Evolutionary conservation across 2,888 invertebrate species (phyloP), one percentile per base, ranked within the genome.

Genomic region (Leptodirus hochenwartii): DNA sequence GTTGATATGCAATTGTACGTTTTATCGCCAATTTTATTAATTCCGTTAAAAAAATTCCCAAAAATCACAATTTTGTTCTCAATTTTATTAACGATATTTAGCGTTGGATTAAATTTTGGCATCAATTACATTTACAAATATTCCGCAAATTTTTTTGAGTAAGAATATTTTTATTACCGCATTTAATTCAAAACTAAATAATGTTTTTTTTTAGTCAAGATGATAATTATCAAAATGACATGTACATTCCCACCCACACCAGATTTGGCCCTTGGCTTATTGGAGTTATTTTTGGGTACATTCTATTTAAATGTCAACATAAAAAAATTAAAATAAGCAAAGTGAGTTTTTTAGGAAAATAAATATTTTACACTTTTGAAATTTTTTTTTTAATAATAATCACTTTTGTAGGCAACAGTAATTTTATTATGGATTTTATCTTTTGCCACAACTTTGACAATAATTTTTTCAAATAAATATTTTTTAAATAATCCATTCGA

Each of bases 1-100:
- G 50, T 47, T 2, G 54, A 54, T 35, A 49, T 51, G 43, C 54
- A 54, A 35, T 41, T 53, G 34, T 53, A 49, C 34, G 17, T 51
- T 3, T 15, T 50, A 16, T 43, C 53, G 4, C 51, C 51, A 2
- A 11, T 53, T 6, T 27, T 53, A 8, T 32, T 53, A 10, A 43
- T 51, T 31, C 51, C 49, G 2, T 30, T 46, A 3, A 33, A 20
- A 4, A 35, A 32, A 24, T 37, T 34, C 31, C 33, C 35, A 9
- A 42, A 38, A 35, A 16, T 29, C 10, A 33, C 29, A 30, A 29
- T 26, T 13, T 13, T 24, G 5, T n/a, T 14, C 6, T n/a, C 35
- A 4, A 12, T 36, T 6, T 14, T 32, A 9, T 25, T 34, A 10
- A 10, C 32, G 4, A 25, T 38, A 2, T 34, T 36, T 8, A 32